Conservation (phyloP, 1,140 invertebrate species). For the Aphaenogaster rudis region DNA sequence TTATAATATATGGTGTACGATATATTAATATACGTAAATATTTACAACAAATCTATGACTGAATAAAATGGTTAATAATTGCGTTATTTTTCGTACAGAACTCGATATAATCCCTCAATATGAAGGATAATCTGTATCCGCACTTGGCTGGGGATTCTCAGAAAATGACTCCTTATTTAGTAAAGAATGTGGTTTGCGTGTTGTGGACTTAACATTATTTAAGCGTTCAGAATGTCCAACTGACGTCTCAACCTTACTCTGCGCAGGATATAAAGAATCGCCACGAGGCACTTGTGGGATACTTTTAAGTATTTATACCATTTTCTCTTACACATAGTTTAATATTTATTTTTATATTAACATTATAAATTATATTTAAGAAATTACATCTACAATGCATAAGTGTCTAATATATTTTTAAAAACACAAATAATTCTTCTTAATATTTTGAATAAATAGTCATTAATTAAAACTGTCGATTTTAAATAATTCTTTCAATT, state of each 20-base stretch:
- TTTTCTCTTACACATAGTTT: not conserved
- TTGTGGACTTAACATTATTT: slow-evolving; percentile 38
- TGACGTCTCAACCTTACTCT: not conserved
- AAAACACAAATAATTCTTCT: not conserved
- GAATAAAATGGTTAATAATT: not conserved
- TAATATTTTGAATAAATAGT: no score
- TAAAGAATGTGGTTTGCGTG: slow-evolving; percentile 19
- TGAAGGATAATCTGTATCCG: not conserved
- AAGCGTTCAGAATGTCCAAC: slow-evolving; percentile 23
- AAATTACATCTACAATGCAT: not conserved
- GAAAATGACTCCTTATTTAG: slow-evolving; percentile 22
- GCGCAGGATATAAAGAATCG: slow-evolving; percentile 28
- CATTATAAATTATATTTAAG: not conserved
- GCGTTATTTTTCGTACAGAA: not conserved
- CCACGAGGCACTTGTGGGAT: slow-evolving; percentile 44
- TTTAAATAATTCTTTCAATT: no score
- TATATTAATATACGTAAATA: not conserved
- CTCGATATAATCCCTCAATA: not conserved
- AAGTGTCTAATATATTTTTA: not conserved
- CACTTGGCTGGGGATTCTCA: slow-evolving; percentile 44
- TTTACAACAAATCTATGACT: not conserved
- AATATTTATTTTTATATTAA: not conserved
- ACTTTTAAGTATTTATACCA: not conserved
- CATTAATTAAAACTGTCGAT: no score
- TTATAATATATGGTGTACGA: not conserved